Conservation (phyloP, 2,797 vertebrate species). For the Bryconaethiops microstoma region DNA sequence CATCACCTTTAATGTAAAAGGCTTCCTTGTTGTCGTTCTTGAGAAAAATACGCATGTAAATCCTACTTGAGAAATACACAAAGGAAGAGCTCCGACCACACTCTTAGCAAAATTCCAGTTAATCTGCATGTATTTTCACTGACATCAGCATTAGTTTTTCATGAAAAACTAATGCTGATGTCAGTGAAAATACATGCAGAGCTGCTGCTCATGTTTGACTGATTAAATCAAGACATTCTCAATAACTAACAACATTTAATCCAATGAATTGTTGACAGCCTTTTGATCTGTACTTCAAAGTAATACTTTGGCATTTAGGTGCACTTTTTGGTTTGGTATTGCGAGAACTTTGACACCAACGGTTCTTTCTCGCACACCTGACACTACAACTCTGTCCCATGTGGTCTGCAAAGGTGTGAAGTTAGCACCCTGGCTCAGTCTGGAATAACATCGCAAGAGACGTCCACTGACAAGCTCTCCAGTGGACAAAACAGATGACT, state of each 20-base stretch:
- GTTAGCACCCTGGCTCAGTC: conserved; percentile 70
- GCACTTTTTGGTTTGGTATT: conserved; percentile 62
- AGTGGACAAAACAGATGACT: conserved; percentile 8
- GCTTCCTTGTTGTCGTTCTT: background rate
- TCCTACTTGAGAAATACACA: background rate
- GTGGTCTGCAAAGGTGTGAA: conserved; percentile 77
- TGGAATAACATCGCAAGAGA: conserved; percentile 70
- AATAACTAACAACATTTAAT: background rate
- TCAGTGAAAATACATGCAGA: too few species aligned
- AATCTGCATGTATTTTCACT: too few species aligned
- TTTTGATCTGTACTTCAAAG: conserved; percentile 75
- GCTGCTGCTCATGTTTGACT: background rate
- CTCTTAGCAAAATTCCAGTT: background rate
- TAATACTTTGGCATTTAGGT: conserved; percentile 54
- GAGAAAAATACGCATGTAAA: background rate
- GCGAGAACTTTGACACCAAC: conserved; percentile 76
- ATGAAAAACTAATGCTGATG: too few species aligned
- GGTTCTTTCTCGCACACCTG: conserved; percentile 70
- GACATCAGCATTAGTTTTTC: background rate
- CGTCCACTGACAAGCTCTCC: conserved; percentile 20
- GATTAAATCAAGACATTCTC: conserved; percentile 18
- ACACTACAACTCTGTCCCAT: conserved; percentile 64
- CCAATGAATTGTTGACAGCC: conserved; percentile 34
- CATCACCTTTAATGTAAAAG: too few species aligned
- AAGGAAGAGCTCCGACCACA: background rate